Evolutionary conservation across 2,888 invertebrate species (phyloP), one percentile per base, ranked within the genome.

Genomic region (Ctenicera cuprea): DNA sequence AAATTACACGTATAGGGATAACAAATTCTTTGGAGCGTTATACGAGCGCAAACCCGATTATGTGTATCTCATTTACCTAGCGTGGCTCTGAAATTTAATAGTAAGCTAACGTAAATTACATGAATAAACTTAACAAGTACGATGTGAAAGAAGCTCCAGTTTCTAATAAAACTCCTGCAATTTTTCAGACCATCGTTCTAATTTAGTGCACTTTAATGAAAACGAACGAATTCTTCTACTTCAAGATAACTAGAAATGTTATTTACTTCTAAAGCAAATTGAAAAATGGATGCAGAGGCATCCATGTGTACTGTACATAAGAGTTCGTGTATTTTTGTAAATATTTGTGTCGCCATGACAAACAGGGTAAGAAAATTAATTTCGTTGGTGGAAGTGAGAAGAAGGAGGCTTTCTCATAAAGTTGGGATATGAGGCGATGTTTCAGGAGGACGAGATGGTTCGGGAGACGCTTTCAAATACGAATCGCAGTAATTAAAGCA

Each of bases 401-500:
- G 38, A 48, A 65, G 48, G 30, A 59, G 61, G 38, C 59, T 30
- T 16, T 8, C 45, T 62, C 62, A 62, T 62, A 62, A 62, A 45
- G 62, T 30, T 62, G 5, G 62, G 62, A 62, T 62, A 61, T 48
- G 59, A 69, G 61, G 50, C 62, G 50, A 69, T 69, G 50, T 37
- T 69, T 61, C 37, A 69, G 59, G n/a, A 38, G 50, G 61, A 61
- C 37, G 69, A 62, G 67, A 67, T 57, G 38, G 67, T 59, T 57
- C 61, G 48, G 59, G 48, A 68, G 62, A 62, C 69, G 59, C 59
- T 69, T 69, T 69, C 69, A 69, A 69, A 69, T 69, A 62, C 69
- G 69, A 69, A 61, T 69, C 61, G 43, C 18, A 69, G 69, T 69
- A 69, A 69, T 69, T 69, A 69, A 69, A 69, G 69, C 59, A 69